Percentiles rank a stretch among this genome's conserved stretches.
These are phyloP conservation scores for Rhodophaea formosa DNA, from an alignment of 2,888 invertebrate genomes.

Conservation along the genomic window DNA sequence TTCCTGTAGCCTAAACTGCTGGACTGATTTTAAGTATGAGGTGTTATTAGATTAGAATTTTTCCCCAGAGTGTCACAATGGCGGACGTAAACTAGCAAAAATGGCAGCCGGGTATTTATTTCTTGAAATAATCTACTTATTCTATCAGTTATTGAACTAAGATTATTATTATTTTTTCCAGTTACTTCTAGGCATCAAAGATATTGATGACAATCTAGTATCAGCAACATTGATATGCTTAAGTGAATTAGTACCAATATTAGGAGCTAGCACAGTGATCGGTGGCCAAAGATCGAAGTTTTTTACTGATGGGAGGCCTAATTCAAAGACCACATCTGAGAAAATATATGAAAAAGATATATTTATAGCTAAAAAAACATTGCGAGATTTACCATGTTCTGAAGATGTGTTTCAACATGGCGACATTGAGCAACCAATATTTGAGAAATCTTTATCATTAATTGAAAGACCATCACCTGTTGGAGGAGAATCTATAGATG, in stretches of 20 bases:
- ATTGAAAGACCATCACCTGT: slow-evolving; percentile 91
- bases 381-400: slow-evolving; percentile 60
- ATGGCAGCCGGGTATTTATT: not conserved
- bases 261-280: slow-evolving; percentile 92
- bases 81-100: too few species aligned
- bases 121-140: not conserved
- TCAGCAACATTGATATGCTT: slow-evolving; percentile 89
- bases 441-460: slow-evolving; percentile 70
- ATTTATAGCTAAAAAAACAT: slow-evolving; percentile 46
- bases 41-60: too few species aligned
- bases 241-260: slow-evolving; percentile 91
- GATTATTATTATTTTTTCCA: slow-evolving; percentile 58
- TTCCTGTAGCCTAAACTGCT: too few species aligned
- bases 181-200: slow-evolving; percentile 92
- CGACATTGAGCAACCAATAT: slow-evolving; percentile 43
- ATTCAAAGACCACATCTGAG: slow-evolving; percentile 50
- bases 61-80: too few species aligned
- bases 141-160: slow-evolving; percentile 4
- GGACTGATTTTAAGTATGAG: too few species aligned
- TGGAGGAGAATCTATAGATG: slow-evolving; percentile 87
- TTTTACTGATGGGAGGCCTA: slow-evolving; percentile 93
- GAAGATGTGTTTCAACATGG: slow-evolving; percentile 50
- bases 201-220: slow-evolving; percentile 91
- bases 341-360: slow-evolving; percentile 34
- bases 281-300: slow-evolving; percentile 90